These are phyloP conservation scores for Eupithecia subfuscata DNA, from an alignment of 2,888 invertebrate genomes.

Conservation along the genomic window DNA sequence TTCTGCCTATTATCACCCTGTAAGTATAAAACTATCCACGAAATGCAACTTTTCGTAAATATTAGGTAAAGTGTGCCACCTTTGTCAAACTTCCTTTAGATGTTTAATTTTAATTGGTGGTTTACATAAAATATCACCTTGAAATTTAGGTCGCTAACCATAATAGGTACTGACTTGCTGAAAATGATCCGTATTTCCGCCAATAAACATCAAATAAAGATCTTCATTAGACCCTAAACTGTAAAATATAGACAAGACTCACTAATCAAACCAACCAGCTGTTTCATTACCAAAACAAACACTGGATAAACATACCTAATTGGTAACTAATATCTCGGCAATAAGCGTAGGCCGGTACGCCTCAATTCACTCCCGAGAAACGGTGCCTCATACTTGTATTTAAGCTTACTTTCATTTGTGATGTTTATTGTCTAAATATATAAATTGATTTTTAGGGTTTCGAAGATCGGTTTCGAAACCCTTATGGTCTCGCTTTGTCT, in stretches of 20 bases:
- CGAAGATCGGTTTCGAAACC: too few species aligned
- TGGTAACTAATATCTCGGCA: conserved; percentile 34
- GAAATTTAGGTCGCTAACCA: background rate
- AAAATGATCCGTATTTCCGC: background rate
- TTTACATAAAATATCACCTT: background rate
- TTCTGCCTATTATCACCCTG: too few species aligned
- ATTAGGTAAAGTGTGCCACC: background rate
- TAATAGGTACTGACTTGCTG: background rate
- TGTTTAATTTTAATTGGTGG: background rate
- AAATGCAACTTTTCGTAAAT: too few species aligned
- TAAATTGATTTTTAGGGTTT: too few species aligned
- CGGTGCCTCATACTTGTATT: conserved; percentile 29
- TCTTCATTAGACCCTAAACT: background rate
- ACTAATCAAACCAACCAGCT: conserved; percentile 18
- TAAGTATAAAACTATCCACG: too few species aligned
- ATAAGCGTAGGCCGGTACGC: conserved; percentile 36
- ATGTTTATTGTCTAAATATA: conserved; percentile 7
- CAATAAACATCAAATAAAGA: background rate
- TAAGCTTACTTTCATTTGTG: conserved; percentile 23
- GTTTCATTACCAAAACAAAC: conserved; percentile 36
- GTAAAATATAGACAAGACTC: conserved; percentile 4
- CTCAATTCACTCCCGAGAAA: conserved; percentile 21
- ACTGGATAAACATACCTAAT: conserved; percentile 34
- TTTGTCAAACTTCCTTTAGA: background rate
- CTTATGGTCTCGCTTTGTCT: too few species aligned